Evolutionary conservation across 2,113 vertebrate genomes (phyloP).

Genomic region (Gavia stellata): DNA sequence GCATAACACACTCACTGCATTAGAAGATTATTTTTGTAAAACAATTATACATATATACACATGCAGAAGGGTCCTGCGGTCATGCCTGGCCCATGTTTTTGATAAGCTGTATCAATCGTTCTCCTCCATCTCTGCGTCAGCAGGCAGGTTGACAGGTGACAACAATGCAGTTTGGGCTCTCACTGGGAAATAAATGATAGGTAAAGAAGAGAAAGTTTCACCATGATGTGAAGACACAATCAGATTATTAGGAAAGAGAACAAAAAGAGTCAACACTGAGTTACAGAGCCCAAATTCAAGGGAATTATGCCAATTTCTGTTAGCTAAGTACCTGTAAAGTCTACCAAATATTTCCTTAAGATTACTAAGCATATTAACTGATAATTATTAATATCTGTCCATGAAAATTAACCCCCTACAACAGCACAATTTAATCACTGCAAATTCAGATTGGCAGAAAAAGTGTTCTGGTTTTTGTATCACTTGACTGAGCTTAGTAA

Average conservation of each 20-base stretch:
- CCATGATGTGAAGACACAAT: background rate
- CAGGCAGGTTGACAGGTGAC: background rate
- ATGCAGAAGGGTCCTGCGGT: background rate
- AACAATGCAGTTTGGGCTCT: background rate
- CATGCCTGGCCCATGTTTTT: background rate
- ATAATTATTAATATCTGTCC: background rate
- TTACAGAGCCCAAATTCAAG: background rate
- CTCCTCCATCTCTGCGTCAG: background rate
- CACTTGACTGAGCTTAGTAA: constrained; percentile 19
- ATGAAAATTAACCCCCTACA: background rate
- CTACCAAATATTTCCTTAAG: background rate
- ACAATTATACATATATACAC: background rate
- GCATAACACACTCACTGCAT: background rate
- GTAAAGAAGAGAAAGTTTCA: background rate
- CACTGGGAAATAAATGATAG: background rate
- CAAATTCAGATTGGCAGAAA: background rate
- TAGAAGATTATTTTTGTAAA: background rate
- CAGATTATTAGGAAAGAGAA: background rate
- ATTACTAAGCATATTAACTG: constrained; percentile 2
- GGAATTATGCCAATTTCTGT: background rate
- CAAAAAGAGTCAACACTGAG: background rate
- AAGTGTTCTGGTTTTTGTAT: background rate
- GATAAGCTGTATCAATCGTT: background rate
- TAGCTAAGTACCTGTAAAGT: background rate
- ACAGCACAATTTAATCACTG: background rate